phyloP scores from a whole-genome alignment of 2,113 vertebrate species.

The Tautogolabrus adspersus region DNA sequence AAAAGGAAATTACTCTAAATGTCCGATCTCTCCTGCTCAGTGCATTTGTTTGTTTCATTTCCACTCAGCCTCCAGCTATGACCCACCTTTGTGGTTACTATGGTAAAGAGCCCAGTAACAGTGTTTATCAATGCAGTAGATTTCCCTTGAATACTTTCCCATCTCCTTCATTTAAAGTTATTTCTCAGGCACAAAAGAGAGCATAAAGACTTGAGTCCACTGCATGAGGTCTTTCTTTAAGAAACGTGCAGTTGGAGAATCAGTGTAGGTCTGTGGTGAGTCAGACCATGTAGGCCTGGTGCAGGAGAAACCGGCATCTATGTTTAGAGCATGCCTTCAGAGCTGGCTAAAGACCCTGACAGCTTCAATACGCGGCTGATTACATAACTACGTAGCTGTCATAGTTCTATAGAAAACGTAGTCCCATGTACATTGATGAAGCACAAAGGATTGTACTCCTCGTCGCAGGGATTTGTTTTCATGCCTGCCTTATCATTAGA shows the following conservation, averaged over 20 bases:
- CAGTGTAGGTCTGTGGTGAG: conserved; percentile 45
- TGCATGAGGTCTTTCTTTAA: conserved; percentile 12
- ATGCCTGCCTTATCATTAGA: conserved; percentile 51
- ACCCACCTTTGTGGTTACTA: conserved; percentile 49
- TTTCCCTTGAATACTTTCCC: not conserved
- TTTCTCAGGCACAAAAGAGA: not conserved
- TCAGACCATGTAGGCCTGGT: conserved; percentile 66
- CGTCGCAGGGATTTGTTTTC: conserved; percentile 53
- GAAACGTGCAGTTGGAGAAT: conserved; percentile 2
- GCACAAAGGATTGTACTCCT: conserved; percentile 49
- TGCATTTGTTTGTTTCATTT: conserved; percentile 56
- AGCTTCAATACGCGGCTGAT: conserved; percentile 53
- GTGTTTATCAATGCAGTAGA: not conserved
- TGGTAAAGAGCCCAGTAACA: conserved; percentile 33
- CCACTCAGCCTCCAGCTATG: conserved; percentile 48
- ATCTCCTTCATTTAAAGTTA: no score
- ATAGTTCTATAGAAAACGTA: conserved; percentile 52
- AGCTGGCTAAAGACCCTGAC: conserved; percentile 57
- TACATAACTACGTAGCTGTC: conserved; percentile 64
- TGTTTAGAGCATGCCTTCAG: conserved; percentile 55
- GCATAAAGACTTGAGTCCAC: not conserved
- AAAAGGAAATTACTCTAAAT: conserved; percentile 52
- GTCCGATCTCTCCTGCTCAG: conserved; percentile 18
- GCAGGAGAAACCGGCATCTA: conserved; percentile 45
- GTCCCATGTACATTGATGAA: conserved; percentile 26